A percentile compares a stretch with the other conserved stretches of the same genome.
phyloP scores from a whole-genome alignment of 2,113 vertebrate genomes.

The Hydrolagus affinis region DNA sequence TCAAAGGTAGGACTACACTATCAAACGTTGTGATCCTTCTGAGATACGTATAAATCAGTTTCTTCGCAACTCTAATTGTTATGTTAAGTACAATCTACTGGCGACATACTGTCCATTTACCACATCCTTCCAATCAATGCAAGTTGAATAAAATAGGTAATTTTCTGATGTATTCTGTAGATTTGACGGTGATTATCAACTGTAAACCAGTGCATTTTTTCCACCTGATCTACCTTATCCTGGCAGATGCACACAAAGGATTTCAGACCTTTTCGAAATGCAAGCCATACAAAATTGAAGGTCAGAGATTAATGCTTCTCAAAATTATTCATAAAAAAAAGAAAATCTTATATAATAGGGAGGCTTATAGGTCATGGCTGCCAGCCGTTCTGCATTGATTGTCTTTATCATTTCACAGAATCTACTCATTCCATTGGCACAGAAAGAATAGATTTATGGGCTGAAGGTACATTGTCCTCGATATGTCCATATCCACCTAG shows the following conservation, averaged over 20 bases:
- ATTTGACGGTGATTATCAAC: constrained; percentile 31
- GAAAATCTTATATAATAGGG: constrained; percentile 37
- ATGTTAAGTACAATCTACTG: neutral
- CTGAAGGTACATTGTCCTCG: constrained; percentile 49
- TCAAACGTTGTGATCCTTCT: neutral
- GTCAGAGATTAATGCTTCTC: constrained; percentile 41
- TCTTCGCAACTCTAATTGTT: neutral
- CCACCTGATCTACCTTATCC: constrained; percentile 12
- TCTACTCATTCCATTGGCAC: constrained; percentile 63
- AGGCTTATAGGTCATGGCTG: constrained; percentile 54
- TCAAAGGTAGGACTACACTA: neutral
- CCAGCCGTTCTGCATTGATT: constrained; percentile 56
- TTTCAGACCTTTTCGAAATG: constrained; percentile 20
- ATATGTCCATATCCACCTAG: constrained; percentile 63
- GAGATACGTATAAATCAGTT: neutral
- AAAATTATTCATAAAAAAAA: constrained; percentile 49
- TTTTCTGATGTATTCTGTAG: neutral
- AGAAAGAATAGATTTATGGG: constrained; percentile 59
- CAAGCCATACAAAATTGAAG: constrained; percentile 33
- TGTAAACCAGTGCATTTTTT: constrained; percentile 15
- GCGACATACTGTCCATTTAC: neutral
- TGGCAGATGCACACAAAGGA: constrained; percentile 19
- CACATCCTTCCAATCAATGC: neutral
- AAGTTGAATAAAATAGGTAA: neutral
- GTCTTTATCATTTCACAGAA: constrained; percentile 66